phyloP scores from a whole-genome alignment of 35 echinoderm and acorn worm species.

The Ophiothrix spiculata region DNA sequence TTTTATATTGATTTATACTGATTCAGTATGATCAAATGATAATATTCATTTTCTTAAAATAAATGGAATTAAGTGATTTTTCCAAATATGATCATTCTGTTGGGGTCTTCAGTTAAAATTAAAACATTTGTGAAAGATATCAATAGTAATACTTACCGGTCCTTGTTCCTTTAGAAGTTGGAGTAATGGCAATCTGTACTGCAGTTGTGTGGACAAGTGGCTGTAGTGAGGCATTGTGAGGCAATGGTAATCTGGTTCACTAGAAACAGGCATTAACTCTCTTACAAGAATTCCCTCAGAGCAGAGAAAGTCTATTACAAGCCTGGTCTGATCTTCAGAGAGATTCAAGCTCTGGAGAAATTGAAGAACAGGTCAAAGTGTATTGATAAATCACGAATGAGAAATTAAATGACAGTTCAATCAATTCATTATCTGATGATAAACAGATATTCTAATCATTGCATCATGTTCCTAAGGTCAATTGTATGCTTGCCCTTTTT shows the following conservation, averaged over 20 bases:
- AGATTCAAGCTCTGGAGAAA: conserved; percentile 52
- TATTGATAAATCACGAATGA: neutral
- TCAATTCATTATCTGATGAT: no score
- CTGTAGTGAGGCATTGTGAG: conserved; percentile 52
- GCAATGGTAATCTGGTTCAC: conserved; percentile 27
- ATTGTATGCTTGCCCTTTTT: no score
- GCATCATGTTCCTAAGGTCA: no score
- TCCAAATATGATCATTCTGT: neutral
- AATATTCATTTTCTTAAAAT: no score
- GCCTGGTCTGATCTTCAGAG: conserved; percentile 51
- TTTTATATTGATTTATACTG: no score
- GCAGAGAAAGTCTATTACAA: conserved; percentile 45
- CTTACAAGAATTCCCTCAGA: conserved; percentile 42
- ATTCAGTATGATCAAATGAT: no score
- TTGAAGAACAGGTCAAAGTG: neutral
- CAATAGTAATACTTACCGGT: conserved; percentile 53
- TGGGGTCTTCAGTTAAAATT: neutral
- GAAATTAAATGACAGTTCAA: neutral
- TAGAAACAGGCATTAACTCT: conserved; percentile 14
- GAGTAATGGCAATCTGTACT: conserved; percentile 61
- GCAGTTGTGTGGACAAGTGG: conserved; percentile 36
- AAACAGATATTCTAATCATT: no score
- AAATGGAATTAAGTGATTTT: no score
- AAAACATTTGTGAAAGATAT: neutral
- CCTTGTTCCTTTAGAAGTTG: conserved; percentile 54